These are phyloP conservation scores for Platichthys flesus DNA, from an alignment of 2,113 vertebrate species.

Conservation along the genomic window DNA sequence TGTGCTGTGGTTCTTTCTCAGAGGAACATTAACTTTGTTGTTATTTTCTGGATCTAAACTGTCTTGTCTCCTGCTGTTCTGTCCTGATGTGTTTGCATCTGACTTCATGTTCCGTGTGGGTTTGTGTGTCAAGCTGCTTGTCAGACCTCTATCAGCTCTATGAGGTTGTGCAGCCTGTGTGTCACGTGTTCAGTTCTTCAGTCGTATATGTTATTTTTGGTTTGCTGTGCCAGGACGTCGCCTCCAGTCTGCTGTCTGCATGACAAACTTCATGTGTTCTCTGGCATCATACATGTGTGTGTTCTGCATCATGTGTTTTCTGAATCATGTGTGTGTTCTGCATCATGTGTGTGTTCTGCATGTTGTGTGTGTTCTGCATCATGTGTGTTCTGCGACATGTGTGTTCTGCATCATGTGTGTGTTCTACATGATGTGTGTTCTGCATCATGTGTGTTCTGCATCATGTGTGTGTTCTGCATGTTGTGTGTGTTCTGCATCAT, in stretches of 20 bases:
- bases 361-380: too few relatives aligned
- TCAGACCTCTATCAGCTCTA: conserved; percentile 25
- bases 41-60: conserved; percentile 5
- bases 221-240: conserved; percentile 44
- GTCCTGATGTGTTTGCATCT: conserved; percentile 41
- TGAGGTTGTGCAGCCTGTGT: conserved; percentile 30
- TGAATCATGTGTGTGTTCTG: too few relatives aligned
- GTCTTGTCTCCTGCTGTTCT: conserved; percentile 32
- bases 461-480: too few relatives aligned
- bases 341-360: too few relatives aligned
- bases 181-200: conserved; percentile 24
- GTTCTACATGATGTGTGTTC: too few relatives aligned
- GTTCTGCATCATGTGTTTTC: too few relatives aligned
- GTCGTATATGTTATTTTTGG: conserved; percentile 71
- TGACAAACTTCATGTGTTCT: conserved; percentile 50
- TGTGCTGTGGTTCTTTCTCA: conserved; percentile 15
- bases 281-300: too few relatives aligned
- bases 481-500: too few relatives aligned
- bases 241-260: conserved; percentile 66
- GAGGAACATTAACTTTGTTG: conserved; percentile 14
- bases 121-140: conserved; percentile 6
- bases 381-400: too few relatives aligned
- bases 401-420: too few relatives aligned
- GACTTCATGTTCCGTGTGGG: not conserved
- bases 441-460: too few relatives aligned